Percentiles rank a stretch among this genome's conserved stretches.
Conservation (phyloP, 2,888 invertebrate species). For the Pheosia tremula region DNA sequence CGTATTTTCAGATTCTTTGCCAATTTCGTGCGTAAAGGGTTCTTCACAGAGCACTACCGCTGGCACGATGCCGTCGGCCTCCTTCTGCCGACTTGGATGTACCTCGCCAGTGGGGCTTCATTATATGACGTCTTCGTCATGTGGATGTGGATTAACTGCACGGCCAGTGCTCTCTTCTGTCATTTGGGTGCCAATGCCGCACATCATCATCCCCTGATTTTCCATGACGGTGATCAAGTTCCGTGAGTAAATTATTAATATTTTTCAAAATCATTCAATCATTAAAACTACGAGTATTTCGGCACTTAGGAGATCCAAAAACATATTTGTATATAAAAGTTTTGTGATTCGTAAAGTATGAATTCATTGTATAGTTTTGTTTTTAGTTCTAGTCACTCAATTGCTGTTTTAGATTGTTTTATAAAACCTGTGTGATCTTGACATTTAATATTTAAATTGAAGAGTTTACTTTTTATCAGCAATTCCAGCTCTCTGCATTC, state of each 20-base stretch:
- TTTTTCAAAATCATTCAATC: too few species aligned
- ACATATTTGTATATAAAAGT: too few species aligned
- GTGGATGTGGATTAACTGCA: slow-evolving; percentile 85
- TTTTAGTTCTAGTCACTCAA: too few species aligned
- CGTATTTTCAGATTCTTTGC: slow-evolving; percentile 48
- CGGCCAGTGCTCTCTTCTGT: slow-evolving; percentile 85
- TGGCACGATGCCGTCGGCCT: slow-evolving; percentile 68
- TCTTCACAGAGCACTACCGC: slow-evolving; percentile 57
- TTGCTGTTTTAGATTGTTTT: too few species aligned
- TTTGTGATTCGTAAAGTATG: too few species aligned
- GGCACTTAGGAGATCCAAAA: too few species aligned
- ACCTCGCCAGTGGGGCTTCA: slow-evolving; percentile 55
- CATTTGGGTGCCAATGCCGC: slow-evolving; percentile 89
- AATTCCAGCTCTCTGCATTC: too few species aligned
- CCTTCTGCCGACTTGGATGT: slow-evolving; percentile 75
- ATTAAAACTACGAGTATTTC: too few species aligned
- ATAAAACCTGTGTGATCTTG: too few species aligned
- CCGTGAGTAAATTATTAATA: slow-evolving; percentile 67
- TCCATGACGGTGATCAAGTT: slow-evolving; percentile 91
- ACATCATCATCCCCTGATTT: slow-evolving; percentile 91
- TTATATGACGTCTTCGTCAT: slow-evolving; percentile 61
- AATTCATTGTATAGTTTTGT: too few species aligned
- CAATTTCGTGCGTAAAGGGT: slow-evolving; percentile 55
- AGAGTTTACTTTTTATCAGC: too few species aligned
- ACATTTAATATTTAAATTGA: too few species aligned